phyloP scores from a whole-genome alignment of 2,888 invertebrate species.

The Scotopteryx bipunctaria region DNA sequence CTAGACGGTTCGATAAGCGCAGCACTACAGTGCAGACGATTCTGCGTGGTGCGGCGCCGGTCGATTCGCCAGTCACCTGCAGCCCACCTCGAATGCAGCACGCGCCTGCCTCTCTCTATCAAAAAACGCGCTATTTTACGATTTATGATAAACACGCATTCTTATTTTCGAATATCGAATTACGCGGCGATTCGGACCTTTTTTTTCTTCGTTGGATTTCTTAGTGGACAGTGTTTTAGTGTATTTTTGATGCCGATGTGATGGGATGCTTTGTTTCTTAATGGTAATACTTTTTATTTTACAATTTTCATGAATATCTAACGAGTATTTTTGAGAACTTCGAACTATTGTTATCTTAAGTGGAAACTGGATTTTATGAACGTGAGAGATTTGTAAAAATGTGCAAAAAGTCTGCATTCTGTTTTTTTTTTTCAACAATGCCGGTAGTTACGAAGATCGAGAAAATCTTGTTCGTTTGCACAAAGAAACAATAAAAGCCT shows the following conservation, averaged over 20 bases:
- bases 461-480: slow-evolving; percentile 4
- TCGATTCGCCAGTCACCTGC: slow-evolving; percentile 68
- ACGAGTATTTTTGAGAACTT: background rate
- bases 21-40: slow-evolving; percentile 44
- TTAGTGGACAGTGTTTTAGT: slow-evolving; percentile 44
- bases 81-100: slow-evolving; percentile 58
- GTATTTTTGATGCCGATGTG: slow-evolving; percentile 49
- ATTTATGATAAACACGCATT: slow-evolving; percentile 12
- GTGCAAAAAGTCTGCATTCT: background rate
- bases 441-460: background rate
- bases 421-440: background rate
- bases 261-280: slow-evolving; percentile 40
- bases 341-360: background rate
- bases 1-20: slow-evolving; percentile 54
- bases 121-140: slow-evolving; percentile 36
- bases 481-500: slow-evolving; percentile 22
- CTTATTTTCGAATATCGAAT: background rate
- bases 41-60: slow-evolving; percentile 38
- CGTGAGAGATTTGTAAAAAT: background rate
- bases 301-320: no score
- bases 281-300: slow-evolving; percentile 34
- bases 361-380: background rate
- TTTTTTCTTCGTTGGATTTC: slow-evolving; percentile 35
- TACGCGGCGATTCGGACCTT: slow-evolving; percentile 4
- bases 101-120: slow-evolving; percentile 42